These are phyloP conservation scores for Sarcophaga caerulescens DNA, from an alignment of 2,888 invertebrate species.

Conservation along the genomic window DNA sequence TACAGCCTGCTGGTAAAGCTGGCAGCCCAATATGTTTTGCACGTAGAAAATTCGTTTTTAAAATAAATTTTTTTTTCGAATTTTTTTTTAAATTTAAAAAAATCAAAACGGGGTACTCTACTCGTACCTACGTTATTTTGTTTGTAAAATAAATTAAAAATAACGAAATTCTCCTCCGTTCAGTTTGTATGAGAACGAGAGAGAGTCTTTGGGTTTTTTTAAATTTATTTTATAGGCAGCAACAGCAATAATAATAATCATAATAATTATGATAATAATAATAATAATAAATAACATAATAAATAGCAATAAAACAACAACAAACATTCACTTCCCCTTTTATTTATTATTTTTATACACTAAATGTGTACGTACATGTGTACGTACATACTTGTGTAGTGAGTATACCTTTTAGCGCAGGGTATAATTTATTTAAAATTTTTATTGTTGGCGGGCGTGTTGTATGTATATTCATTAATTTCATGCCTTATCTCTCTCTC, in stretches of 20 bases:
- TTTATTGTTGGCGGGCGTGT: background rate
- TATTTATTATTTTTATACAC: background rate
- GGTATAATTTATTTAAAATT: background rate
- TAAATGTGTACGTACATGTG: no score
- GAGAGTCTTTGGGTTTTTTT: no score
- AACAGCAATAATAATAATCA: no score
- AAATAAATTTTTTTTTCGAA: slow-evolving; percentile 64
- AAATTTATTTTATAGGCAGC: no score
- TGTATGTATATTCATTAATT: background rate
- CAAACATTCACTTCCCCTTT: background rate
- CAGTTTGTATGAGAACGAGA: no score
- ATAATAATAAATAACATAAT: slow-evolving; percentile 21
- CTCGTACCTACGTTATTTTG: no score
- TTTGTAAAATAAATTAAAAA: no score
- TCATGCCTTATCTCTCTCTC: no score
- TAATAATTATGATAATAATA: slow-evolving; percentile 24
- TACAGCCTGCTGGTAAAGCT: slow-evolving; percentile 65
- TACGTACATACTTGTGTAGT: no score
- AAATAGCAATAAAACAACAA: background rate
- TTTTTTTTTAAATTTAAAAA: slow-evolving; percentile 20
- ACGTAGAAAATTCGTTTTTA: slow-evolving; percentile 79
- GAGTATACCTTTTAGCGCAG: background rate
- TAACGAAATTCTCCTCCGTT: no score
- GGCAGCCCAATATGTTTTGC: slow-evolving; percentile 76
- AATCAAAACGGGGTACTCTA: background rate